Evolutionary conservation across 2,888 invertebrate genomes (phyloP), one percentile per base, ranked within the genome.

Genomic region (Cecidostiba fungosa): DNA sequence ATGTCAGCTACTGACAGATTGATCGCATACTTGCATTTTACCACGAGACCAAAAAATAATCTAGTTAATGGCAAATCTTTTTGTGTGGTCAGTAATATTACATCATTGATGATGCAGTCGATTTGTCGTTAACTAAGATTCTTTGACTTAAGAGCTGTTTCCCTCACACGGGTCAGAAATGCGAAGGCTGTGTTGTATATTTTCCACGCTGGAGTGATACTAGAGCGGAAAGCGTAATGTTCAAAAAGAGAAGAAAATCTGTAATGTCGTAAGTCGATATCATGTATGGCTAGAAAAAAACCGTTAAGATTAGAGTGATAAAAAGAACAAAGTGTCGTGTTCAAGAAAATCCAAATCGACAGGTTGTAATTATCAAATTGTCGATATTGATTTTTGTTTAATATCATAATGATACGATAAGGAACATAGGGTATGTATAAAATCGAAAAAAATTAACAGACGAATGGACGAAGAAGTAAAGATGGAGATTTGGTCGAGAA

Each of bases 141-240:
- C 29, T 70, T 74, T 80, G 84, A 87, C 69, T 47, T 85, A 88
- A 80, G 89, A 89, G 87, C 89, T 89, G 89, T 90, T 88, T 88
- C 83, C 89, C 89, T 89, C 87, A 88, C 87, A 86, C 87, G 84
- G 88, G 87, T 86, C 88, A 89, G 87, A 88, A 90, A 91, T 90
- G 89, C 87, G 88, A 89, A 89, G 91, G 90, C 90, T 91, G 91
- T 90, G 91, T 89, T 90, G 89, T 87, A 89, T 80, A 87, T 87
- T 87, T 85, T 87, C 85, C 50, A 85, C 23, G 87, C 83, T 82
- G 87, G 87, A 84, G 83, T 89, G 86, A 83, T 84, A 80, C 80
- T 70, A 72, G 39, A 84, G 12, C 32, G n/a, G 74, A 59, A 80
- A 83, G 47, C 54, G 50, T 39, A 69, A 82, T 47, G 43, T 16